These are phyloP conservation scores for Pyrgus malvae DNA, from an alignment of 2,888 invertebrate genomes.

Conservation along the genomic window DNA sequence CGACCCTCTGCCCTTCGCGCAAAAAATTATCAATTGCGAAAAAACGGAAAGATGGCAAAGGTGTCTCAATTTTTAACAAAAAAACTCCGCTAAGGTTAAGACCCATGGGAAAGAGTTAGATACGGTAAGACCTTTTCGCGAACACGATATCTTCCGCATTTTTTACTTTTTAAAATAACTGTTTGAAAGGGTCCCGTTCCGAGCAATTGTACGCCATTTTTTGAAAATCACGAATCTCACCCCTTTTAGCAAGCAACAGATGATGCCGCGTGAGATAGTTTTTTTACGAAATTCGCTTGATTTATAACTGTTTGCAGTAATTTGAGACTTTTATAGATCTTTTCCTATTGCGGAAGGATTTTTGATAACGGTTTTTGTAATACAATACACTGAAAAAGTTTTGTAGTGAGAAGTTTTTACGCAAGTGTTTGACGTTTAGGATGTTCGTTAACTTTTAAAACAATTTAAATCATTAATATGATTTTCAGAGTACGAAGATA, in stretches of 20 bases:
- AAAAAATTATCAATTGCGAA: constrained; percentile 61
- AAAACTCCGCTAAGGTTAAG: constrained; percentile 77
- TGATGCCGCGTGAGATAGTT: constrained; percentile 76
- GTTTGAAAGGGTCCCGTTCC: constrained; percentile 67
- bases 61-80: constrained; percentile 75
- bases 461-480: no score
- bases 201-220: constrained; percentile 46
- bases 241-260: constrained; percentile 75
- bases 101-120: constrained; percentile 82
- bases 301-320: constrained; percentile 80
- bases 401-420: neutral
- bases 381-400: neutral
- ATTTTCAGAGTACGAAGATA: no score
- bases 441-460: no score
- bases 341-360: constrained; percentile 58
- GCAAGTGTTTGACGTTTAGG: no score
- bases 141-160: constrained; percentile 64
- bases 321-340: constrained; percentile 76
- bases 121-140: constrained; percentile 60
- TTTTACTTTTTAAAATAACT: constrained; percentile 54
- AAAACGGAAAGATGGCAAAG: constrained; percentile 79
- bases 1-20: constrained; percentile 64
- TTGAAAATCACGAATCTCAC: constrained; percentile 60
- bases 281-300: constrained; percentile 62
- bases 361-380: constrained; percentile 58